Conservation (phyloP, 2,888 invertebrate genomes). For the Nymphalis urticae region DNA sequence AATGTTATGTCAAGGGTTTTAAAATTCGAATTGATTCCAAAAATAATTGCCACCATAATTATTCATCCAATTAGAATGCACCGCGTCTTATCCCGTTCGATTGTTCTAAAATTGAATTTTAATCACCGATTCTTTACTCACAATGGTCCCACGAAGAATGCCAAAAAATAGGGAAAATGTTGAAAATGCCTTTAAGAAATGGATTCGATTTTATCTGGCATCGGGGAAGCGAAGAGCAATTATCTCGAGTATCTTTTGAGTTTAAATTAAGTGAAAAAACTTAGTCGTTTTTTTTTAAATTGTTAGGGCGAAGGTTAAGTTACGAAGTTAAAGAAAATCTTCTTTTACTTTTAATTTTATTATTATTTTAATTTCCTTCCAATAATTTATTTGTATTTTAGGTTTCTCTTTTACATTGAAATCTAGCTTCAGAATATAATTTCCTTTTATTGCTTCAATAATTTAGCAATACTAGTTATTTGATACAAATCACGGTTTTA, state of each 20-base stretch:
- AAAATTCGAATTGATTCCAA: slow-evolving; percentile 4
- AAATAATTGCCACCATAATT: slow-evolving; percentile 32
- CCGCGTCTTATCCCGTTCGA: slow-evolving; percentile 69
- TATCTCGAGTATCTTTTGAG: slow-evolving; percentile 81
- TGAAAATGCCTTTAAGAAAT: slow-evolving; percentile 71
- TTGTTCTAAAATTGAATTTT: slow-evolving; percentile 82
- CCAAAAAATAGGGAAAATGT: slow-evolving; percentile 79
- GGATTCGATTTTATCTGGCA: slow-evolving; percentile 64
- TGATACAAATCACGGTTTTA: slow-evolving; percentile 40
- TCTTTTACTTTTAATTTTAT: neutral
- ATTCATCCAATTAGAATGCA: slow-evolving; percentile 79
- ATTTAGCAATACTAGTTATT: slow-evolving; percentile 35
- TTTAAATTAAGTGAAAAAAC: slow-evolving; percentile 81
- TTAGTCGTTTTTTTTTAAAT: slow-evolving; percentile 48
- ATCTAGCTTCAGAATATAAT: slow-evolving; percentile 16
- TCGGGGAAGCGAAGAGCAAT: slow-evolving; percentile 72
- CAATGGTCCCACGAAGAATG: slow-evolving; percentile 70
- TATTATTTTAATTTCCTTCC: neutral
- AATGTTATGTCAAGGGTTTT: slow-evolving; percentile 2
- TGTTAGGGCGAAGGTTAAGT: slow-evolving; percentile 44
- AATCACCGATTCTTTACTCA: slow-evolving; percentile 78
- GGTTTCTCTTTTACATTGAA: slow-evolving; percentile 9
- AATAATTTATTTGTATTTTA: slow-evolving; percentile 6
- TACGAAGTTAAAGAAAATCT: slow-evolving; percentile 11
- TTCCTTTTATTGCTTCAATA: slow-evolving; percentile 33